Conservation (phyloP, 1,140 invertebrate species). For the Leptonema lineaticorne region DNA sequence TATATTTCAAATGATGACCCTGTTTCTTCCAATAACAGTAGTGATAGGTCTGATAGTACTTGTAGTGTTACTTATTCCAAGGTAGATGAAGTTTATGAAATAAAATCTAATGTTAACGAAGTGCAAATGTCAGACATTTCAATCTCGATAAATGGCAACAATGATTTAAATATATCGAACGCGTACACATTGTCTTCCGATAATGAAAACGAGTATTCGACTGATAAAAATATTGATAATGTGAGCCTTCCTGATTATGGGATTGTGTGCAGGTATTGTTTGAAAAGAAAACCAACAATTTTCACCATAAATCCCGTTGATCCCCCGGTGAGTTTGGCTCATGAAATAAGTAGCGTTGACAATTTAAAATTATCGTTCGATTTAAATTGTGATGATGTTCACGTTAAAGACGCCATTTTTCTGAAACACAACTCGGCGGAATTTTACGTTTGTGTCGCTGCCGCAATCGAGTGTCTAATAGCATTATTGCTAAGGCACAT, state of each 20-base stretch:
- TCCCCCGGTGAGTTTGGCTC: constrained; percentile 23
- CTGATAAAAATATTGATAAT: constrained; percentile 6
- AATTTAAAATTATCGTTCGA: constrained; percentile 5
- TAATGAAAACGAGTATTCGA: constrained; percentile 2
- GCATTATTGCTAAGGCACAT: constrained; percentile 36
- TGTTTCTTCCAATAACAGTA: background rate
- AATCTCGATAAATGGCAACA: background rate
- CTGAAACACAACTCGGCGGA: constrained; percentile 21
- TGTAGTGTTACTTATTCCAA: background rate
- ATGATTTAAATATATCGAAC: background rate
- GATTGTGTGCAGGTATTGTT: constrained; percentile 35
- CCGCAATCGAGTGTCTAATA: constrained; percentile 38
- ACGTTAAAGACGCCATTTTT: constrained; percentile 27
- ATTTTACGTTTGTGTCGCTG: constrained; percentile 37
- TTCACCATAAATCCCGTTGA: background rate
- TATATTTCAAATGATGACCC: background rate
- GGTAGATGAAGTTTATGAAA: background rate
- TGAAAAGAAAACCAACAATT: constrained; percentile 33
- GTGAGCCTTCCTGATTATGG: constrained; percentile 36
- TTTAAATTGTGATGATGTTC: background rate
- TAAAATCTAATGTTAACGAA: constrained; percentile 9
- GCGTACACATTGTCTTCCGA: constrained; percentile 14
- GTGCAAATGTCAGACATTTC: background rate
- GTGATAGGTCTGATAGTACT: background rate
- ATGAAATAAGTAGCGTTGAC: constrained; percentile 30